These are phyloP conservation scores for Malurus melanocephalus DNA, from an alignment of 2,113 vertebrate species.

Conservation along the genomic window DNA sequence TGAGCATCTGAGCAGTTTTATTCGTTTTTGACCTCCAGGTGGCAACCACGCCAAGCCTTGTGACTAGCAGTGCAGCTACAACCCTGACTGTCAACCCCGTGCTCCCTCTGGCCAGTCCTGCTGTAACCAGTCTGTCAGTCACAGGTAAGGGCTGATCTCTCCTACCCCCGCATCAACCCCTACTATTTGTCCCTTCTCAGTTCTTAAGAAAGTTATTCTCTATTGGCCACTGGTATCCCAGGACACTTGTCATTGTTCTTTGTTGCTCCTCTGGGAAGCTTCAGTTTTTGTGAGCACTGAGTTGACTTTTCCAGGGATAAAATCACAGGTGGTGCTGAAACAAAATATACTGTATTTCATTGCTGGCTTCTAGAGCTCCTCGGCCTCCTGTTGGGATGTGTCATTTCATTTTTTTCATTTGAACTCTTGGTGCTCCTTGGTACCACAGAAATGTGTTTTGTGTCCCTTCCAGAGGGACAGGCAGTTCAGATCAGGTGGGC, in stretches of 20 bases:
- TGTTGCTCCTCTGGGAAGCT: background rate
- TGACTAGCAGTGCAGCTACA: constrained; percentile 92
- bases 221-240: background rate
- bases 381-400: background rate
- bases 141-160: constrained; percentile 77
- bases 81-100: constrained; percentile 94
- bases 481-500: background rate
- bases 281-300: background rate
- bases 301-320: background rate
- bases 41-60: constrained; percentile 96
- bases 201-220: background rate
- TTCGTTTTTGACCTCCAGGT: constrained; percentile 77
- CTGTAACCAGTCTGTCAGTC: constrained; percentile 84
- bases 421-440: background rate
- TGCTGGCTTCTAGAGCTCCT: background rate
- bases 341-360: background rate
- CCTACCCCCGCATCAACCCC: background rate
- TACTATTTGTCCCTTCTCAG: background rate
- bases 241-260: background rate
- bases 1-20: constrained; percentile 2
- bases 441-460: background rate
- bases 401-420: background rate
- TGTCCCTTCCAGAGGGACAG: background rate
- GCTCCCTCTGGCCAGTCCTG: constrained; percentile 91
- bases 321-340: background rate